These are phyloP conservation scores for Drosophila kepulauana DNA, from an alignment of 1,140 invertebrate genomes.

Conservation along the genomic window DNA sequence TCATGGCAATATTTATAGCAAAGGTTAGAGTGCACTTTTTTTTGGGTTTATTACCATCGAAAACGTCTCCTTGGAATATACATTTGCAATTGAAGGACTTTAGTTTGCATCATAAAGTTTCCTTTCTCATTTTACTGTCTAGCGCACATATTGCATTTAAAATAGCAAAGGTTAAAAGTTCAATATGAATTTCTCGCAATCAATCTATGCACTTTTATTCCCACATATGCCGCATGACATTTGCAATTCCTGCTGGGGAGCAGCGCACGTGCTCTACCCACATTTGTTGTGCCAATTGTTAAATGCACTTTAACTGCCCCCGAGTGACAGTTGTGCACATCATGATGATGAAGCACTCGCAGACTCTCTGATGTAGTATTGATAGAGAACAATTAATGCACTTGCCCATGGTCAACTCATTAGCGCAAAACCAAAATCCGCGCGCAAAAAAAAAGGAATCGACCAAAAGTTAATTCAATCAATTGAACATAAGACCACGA, in stretches of 20 bases:
- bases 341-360: not conserved
- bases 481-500: conserved; percentile 22
- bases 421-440: conserved; percentile 2
- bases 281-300: conserved; percentile 27
- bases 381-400: conserved; percentile 19
- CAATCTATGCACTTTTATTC: conserved; percentile 2
- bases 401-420: conserved; percentile 13
- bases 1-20: not conserved
- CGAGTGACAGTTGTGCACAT: conserved; percentile 20
- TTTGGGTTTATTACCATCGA: not conserved
- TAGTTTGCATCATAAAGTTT: not conserved
- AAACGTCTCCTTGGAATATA: not conserved
- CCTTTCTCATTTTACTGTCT: not conserved
- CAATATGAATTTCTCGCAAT: conserved; percentile 2
- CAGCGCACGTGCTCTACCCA: conserved; percentile 19
- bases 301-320: conserved; percentile 21
- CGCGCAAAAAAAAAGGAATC: not conserved
- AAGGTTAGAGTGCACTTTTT: not conserved
- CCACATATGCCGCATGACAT: not conserved
- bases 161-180: conserved; percentile 13
- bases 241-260: conserved; percentile 14
- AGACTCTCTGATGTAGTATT: conserved; percentile 6
- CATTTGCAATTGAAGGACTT: not conserved
- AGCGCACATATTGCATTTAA: not conserved
- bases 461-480: conserved; percentile 21